phyloP scores from a whole-genome alignment of 2,888 invertebrate species.

The Portevinia maculata region DNA sequence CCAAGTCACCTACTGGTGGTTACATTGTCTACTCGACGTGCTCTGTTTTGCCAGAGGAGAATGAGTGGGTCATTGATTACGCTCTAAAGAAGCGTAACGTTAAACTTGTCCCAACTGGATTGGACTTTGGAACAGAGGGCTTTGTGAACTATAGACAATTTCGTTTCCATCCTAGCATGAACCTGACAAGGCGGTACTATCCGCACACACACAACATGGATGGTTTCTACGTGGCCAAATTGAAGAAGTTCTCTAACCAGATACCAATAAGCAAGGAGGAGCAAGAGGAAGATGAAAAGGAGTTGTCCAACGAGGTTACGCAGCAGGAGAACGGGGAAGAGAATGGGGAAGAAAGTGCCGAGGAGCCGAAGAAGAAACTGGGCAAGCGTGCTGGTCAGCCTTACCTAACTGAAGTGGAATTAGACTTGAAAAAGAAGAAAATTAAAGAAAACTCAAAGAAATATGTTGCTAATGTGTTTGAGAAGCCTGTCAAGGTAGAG shows the following conservation, averaged over 20 bases:
- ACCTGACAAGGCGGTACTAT: constrained; percentile 95
- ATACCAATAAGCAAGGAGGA: constrained; percentile 84
- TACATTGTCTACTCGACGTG: constrained; percentile 99
- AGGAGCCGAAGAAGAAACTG: constrained; percentile 57
- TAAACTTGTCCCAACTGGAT: constrained; percentile 95
- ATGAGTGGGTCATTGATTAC: constrained; percentile 98
- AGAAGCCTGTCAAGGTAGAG: constrained; percentile 79
- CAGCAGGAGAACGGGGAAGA: constrained; percentile 72
- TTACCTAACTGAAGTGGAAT: constrained; percentile 77
- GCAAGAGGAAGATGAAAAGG: constrained; percentile 81
- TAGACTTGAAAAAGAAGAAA: constrained; percentile 80
- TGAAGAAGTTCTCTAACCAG: constrained; percentile 96
- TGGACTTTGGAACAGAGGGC: constrained; percentile 98
- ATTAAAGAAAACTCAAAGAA: constrained; percentile 78
- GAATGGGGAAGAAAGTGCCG: constrained; percentile 69
- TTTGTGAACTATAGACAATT: constrained; percentile 93
- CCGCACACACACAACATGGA: constrained; percentile 99
- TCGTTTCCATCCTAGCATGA: constrained; percentile 95
- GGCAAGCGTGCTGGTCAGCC: constrained; percentile 81
- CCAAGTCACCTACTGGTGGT: constrained; percentile 95
- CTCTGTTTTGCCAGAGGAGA: constrained; percentile 98
- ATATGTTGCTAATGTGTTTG: constrained; percentile 82
- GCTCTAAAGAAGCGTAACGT: constrained; percentile 96
- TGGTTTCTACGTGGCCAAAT: constrained; percentile 99
- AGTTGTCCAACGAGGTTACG: constrained; percentile 78